Conservation (phyloP, 2,113 vertebrate genomes). For the Passer montanus region DNA sequence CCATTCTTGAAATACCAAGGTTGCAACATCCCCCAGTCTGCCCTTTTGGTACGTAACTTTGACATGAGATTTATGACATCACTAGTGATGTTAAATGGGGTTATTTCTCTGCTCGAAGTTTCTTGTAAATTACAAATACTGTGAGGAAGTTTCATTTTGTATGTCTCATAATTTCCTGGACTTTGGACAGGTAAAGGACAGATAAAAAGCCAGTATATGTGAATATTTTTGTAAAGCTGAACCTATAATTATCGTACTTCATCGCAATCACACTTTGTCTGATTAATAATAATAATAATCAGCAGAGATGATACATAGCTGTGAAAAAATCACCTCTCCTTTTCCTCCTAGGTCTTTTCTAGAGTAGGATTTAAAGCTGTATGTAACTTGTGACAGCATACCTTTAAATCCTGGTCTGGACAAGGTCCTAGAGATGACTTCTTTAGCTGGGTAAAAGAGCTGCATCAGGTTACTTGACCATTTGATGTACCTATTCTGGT, state of each 20-base stretch:
- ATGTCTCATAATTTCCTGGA: background rate
- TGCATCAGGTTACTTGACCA: background rate
- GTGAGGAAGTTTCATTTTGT: background rate
- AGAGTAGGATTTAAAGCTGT: conserved; percentile 10
- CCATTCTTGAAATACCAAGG: background rate
- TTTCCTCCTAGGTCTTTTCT: background rate
- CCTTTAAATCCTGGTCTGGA: conserved; percentile 27
- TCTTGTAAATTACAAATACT: background rate
- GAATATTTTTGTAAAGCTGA: background rate
- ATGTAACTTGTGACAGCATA: background rate
- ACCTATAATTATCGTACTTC: background rate
- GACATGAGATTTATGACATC: background rate
- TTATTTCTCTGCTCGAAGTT: background rate
- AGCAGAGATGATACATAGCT: background rate
- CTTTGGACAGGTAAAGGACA: background rate
- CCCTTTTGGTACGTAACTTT: background rate
- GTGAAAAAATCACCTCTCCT: background rate
- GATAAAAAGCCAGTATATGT: background rate
- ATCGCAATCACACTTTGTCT: background rate
- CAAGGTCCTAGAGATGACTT: background rate
- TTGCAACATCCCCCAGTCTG: background rate
- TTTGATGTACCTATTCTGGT: background rate
- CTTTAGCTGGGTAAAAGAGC: background rate
- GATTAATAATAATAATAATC: background rate
- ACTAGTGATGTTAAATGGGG: background rate